Evolutionary conservation across 2,888 invertebrate species (phyloP).

Genomic region (Disparrhopalites patrizii): DNA sequence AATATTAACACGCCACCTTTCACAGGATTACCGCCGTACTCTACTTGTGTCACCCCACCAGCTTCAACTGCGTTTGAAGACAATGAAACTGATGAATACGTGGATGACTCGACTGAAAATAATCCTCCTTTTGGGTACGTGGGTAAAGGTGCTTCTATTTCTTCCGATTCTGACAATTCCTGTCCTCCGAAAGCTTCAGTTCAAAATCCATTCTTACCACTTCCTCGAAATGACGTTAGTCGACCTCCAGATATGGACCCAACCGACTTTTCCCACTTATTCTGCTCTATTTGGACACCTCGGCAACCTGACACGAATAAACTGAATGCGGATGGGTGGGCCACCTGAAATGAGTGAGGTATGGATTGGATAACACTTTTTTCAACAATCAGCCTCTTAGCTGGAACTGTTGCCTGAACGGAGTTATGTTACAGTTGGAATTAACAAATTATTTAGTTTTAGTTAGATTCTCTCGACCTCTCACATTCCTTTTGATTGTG

Average conservation of each 20-base stretch:
- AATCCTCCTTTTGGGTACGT: slow-evolving; percentile 6
- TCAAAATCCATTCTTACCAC: slow-evolving; percentile 22
- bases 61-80: too few species aligned
- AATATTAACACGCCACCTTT: slow-evolving; percentile 2
- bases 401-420: not conserved
- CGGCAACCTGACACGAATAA: slow-evolving; percentile 19
- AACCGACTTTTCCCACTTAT: slow-evolving; percentile 35
- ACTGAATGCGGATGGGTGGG: slow-evolving; percentile 25
- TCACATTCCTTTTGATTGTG: slow-evolving; percentile 20
- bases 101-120: slow-evolving; percentile 2
- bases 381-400: not conserved
- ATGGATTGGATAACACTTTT: not conserved
- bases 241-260: slow-evolving; percentile 27
- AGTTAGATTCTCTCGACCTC: slow-evolving; percentile 22
- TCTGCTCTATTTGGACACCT: slow-evolving; percentile 47
- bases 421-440: slow-evolving; percentile 20
- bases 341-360: not conserved
- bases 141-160: not conserved
- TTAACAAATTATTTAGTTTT: slow-evolving; percentile 21
- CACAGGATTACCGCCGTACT: slow-evolving; percentile 11
- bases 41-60: slow-evolving; percentile 14
- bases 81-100: slow-evolving; percentile 14
- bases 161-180: slow-evolving; percentile 13
- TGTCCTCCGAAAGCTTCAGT: slow-evolving; percentile 21
- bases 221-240: slow-evolving; percentile 25